Base-by-base conservation (phyloP, 2,888 invertebrate species). In the Acronicta aceris region DNA sequence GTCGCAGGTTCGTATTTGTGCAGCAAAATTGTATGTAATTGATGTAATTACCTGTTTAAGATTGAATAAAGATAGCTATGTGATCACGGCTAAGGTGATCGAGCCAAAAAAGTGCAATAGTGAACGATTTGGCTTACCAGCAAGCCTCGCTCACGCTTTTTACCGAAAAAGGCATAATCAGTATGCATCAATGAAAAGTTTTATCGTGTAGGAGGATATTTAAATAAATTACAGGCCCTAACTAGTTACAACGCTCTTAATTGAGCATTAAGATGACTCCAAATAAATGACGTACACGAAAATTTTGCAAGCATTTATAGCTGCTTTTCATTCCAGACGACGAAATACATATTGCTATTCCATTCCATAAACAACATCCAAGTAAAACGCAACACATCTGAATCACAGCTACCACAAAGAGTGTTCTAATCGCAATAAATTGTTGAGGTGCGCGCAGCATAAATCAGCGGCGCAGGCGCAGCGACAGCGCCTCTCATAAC, bases 401-500 rank as follows among this genome's bases (percentile, higher is more conserved):
- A 74, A 76, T 71, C 73, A 73, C 71, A 71, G 78, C 77, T 80
- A 82, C 83, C 58, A 78, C 78, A 75, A 77, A 77, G 76, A 79
- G 70, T 71, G 75, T 76, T 74, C 79, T 82, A 82, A 83, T 82
- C 81, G 84, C 79, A 76, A 83, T 81, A 83, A 84, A 81, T 81
- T 69, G 80, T 72, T 61, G 70, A 76, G 72, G 75, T 78, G 76
- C 78, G 79, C 75, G 75, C 79, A 55, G 41, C 72, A 81, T 83
- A 85, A 85, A 78, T 84, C 79, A 76, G 57, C 52, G 60, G 71
- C 76, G 76, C 78, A 76, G 58, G 69, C 79, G 74, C 78, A 74
- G 58, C 76, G 81, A 81, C 84, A 83, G 81, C 78, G 74, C 79
- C 78, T 65, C 82, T 84, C 85, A 86, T 86, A 86, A 84, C 76